These are phyloP conservation scores for Deilephila porcellus DNA, from an alignment of 2,888 invertebrate species.

Conservation along the genomic window DNA sequence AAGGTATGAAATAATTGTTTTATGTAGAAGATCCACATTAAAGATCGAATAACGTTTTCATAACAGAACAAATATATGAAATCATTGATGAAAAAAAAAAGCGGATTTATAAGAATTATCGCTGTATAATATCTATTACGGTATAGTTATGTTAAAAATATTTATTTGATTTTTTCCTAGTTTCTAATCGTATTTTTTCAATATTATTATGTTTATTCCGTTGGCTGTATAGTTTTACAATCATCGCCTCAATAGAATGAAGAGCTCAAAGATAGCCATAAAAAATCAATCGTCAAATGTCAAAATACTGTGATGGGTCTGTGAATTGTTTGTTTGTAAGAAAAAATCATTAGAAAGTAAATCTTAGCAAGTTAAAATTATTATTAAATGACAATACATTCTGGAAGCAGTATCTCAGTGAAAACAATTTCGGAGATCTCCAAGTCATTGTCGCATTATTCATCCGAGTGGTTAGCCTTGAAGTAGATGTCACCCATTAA, in stretches of 20 bases:
- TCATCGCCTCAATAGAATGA: constrained; percentile 7
- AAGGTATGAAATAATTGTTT: too few species aligned
- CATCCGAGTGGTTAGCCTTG: constrained; percentile 83
- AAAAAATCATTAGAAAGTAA: constrained; percentile 78
- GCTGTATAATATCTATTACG: too few species aligned
- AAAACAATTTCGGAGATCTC: constrained; percentile 51
- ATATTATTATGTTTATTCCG: neutral
- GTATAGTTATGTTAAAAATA: neutral
- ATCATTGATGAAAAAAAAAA: too few species aligned
- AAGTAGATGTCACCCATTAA: constrained; percentile 83
- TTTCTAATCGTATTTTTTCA: neutral
- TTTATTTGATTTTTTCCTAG: neutral
- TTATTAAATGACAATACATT: constrained; percentile 52
- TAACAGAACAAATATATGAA: too few species aligned
- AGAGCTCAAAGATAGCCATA: constrained; percentile 24
- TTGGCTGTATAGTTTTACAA: neutral
- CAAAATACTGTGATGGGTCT: constrained; percentile 78
- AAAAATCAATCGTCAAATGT: constrained; percentile 56
- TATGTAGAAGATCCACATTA: too few species aligned
- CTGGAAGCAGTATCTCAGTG: constrained; percentile 47
- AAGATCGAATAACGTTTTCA: too few species aligned
- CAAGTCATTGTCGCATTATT: constrained; percentile 67
- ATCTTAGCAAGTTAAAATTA: constrained; percentile 57
- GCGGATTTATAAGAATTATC: too few species aligned
- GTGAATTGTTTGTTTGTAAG: constrained; percentile 81